These are phyloP conservation scores for Philopotamus ludificatus DNA, from an alignment of 1,140 invertebrate species.

Conservation along the genomic window DNA sequence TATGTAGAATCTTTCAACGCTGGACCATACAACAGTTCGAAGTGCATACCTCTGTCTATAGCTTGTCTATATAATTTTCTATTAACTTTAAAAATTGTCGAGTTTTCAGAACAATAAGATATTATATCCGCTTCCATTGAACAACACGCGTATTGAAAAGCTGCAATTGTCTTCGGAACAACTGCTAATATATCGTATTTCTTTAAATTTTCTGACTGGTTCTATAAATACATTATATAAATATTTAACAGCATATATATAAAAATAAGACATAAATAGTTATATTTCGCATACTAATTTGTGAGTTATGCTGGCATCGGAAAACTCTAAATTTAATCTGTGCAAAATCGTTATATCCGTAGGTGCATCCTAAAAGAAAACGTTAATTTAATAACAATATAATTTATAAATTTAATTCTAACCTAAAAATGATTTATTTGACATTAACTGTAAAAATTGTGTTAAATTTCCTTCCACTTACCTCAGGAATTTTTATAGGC, in stretches of 20 bases:
- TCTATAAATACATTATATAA: too few species aligned
- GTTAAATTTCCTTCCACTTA: background rate
- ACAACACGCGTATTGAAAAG: constrained; percentile 65
- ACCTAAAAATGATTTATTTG: background rate
- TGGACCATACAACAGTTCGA: constrained; percentile 71
- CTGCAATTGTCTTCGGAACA: constrained; percentile 64
- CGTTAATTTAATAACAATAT: too few species aligned
- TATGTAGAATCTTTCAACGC: constrained; percentile 61
- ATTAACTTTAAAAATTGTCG: constrained; percentile 59
- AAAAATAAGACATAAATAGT: too few species aligned
- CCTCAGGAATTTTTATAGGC: constrained; percentile 15
- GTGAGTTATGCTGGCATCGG: constrained; percentile 22
- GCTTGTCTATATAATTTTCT: constrained; percentile 71
- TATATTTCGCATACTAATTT: constrained; percentile 37
- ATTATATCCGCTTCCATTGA: constrained; percentile 69
- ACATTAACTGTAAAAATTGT: too few species aligned
- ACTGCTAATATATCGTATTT: constrained; percentile 71
- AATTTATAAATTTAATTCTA: too few species aligned
- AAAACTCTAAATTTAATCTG: constrained; percentile 32
- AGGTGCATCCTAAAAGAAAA: constrained; percentile 28
- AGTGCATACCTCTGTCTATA: constrained; percentile 66
- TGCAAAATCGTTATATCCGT: constrained; percentile 23
- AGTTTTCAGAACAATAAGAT: constrained; percentile 59
- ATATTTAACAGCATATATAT: too few species aligned
- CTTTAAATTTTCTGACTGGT: constrained; percentile 64